These are phyloP conservation scores for Laupala kohalensis DNA, from an alignment of 1,140 invertebrate species.

Conservation along the genomic window DNA sequence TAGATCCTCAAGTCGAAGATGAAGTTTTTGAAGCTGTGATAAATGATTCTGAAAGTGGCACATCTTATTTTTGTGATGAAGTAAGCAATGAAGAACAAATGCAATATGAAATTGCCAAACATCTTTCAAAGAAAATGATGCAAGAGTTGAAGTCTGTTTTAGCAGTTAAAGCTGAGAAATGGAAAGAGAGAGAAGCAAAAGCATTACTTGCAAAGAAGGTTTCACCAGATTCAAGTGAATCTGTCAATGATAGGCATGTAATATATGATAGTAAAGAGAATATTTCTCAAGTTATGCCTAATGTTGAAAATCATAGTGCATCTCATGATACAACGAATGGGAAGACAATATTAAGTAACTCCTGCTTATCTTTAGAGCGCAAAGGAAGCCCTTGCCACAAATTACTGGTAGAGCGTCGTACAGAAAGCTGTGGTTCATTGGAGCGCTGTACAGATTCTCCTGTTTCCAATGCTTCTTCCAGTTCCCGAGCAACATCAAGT, in stretches of 20 bases:
- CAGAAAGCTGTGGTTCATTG: background rate
- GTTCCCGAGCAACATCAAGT: background rate
- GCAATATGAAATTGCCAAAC: background rate
- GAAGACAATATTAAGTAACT: background rate
- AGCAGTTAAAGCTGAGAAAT: background rate
- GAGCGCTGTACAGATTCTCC: background rate
- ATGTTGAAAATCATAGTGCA: background rate
- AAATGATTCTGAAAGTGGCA: background rate
- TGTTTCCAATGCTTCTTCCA: background rate
- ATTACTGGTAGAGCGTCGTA: background rate
- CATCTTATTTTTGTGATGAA: background rate
- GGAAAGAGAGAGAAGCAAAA: constrained; percentile 2
- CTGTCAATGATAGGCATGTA: background rate
- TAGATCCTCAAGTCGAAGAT: constrained; percentile 5
- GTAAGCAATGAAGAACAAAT: background rate
- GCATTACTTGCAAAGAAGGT: background rate
- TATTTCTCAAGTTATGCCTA: background rate
- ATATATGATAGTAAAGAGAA: background rate
- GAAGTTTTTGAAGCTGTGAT: constrained; percentile 6
- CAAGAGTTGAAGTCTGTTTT: constrained; percentile 1
- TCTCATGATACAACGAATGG: background rate
- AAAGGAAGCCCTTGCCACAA: background rate
- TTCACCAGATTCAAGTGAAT: background rate
- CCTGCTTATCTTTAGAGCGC: too few relatives aligned
- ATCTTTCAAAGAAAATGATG: background rate